A percentile compares a stretch with the other conserved stretches of the same genome.
These are phyloP conservation scores for Thalpophila matura DNA, from an alignment of 2,888 invertebrate genomes.

Conservation along the genomic window DNA sequence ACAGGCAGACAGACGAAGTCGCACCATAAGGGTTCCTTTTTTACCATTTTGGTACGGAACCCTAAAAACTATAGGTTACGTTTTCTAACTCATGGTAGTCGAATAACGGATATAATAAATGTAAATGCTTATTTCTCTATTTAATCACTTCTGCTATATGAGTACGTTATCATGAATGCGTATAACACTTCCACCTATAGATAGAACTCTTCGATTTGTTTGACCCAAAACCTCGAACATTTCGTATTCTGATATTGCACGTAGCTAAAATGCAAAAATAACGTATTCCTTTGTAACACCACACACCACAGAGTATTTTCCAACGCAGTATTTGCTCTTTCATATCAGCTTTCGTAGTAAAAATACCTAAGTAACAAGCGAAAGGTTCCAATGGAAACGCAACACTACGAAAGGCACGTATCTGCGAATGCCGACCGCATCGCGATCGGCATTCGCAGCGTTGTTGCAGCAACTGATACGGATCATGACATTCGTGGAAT, in stretches of 20 bases:
- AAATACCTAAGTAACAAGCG: constrained; percentile 22
- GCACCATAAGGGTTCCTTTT: no score
- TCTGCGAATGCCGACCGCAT: constrained; percentile 14
- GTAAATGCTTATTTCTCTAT: no score
- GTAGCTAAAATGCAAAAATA: not conserved
- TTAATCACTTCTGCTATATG: no score
- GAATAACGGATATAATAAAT: no score
- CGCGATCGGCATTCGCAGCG: constrained; percentile 13
- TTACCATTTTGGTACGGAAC: no score
- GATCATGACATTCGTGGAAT: constrained; percentile 4
- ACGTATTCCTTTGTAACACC: constrained; percentile 6
- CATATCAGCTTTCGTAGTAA: constrained; percentile 3
- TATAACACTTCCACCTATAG: not conserved
- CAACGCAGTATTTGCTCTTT: constrained; percentile 1
- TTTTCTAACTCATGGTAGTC: no score
- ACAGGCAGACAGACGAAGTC: no score
- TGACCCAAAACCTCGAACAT: not conserved
- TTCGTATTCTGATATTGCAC: not conserved
- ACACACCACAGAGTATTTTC: not conserved
- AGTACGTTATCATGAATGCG: no score
- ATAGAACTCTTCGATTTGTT: not conserved
- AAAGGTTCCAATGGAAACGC: constrained; percentile 21
- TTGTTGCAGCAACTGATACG: not conserved
- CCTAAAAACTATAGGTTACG: no score
- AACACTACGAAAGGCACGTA: constrained; percentile 16